phyloP scores from a whole-genome alignment of 2,888 invertebrate species.

The Aethes cnicana region DNA sequence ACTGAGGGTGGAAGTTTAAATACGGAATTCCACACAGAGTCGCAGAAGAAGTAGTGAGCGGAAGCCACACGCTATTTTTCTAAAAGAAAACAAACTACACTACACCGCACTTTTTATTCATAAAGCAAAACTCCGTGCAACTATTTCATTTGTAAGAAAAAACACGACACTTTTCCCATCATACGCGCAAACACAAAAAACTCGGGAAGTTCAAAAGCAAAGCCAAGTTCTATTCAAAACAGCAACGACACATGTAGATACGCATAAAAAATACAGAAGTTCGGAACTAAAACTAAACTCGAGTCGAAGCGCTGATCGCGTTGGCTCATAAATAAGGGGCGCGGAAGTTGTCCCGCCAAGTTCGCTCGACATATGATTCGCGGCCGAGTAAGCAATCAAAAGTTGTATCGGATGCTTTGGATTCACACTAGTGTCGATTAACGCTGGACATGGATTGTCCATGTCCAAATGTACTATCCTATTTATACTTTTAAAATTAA shows the following conservation, averaged over 20 bases:
- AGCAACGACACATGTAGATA: slow-evolving; percentile 23
- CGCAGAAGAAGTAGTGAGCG: no score
- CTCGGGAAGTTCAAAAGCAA: neutral
- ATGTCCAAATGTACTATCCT: no score
- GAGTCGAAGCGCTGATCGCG: slow-evolving; percentile 53
- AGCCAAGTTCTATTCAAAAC: slow-evolving; percentile 23
- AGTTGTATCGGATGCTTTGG: slow-evolving; percentile 52
- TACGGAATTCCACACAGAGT: no score
- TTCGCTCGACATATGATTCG: slow-evolving; percentile 58
- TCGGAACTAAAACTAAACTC: slow-evolving; percentile 39
- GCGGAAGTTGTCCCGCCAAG: slow-evolving; percentile 35
- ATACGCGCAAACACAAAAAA: neutral
- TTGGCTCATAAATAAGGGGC: slow-evolving; percentile 70
- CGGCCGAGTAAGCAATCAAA: slow-evolving; percentile 66
- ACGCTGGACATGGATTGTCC: no score
- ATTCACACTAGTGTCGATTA: no score
- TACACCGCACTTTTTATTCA: no score
- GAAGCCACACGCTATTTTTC: no score
- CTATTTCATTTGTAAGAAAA: neutral
- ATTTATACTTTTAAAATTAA: no score
- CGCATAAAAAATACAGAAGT: slow-evolving; percentile 32
- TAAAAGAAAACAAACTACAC: no score
- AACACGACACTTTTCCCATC: neutral
- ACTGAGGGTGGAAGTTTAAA: no score
- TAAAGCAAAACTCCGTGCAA: no score